Evolutionary conservation across 1,140 invertebrate species (phyloP).

Genomic region (Macrocentrus cingulum): DNA sequence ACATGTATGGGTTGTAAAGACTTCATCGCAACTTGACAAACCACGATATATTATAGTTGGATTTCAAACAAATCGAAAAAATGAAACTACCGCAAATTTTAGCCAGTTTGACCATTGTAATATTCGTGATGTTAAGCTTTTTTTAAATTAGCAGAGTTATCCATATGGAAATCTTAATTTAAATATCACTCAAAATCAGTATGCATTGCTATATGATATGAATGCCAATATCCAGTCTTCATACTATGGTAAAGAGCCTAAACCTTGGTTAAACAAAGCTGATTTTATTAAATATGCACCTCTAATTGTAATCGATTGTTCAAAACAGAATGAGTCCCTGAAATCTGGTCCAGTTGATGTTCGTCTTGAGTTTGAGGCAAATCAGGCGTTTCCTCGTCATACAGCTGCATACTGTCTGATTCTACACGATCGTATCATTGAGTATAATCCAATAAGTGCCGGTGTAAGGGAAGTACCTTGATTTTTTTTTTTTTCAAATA

Average conservation of each 20-base stretch:
- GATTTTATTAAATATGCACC: not conserved
- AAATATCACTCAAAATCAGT: conserved; percentile 24
- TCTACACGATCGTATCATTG: not conserved
- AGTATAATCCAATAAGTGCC: too few species aligned
- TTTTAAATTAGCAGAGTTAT: conserved; percentile 25
- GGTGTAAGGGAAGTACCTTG: too few species aligned
- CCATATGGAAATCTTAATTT: conserved; percentile 23
- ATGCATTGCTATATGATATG: conserved; percentile 23
- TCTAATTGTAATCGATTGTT: not conserved
- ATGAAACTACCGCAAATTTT: conserved; percentile 9
- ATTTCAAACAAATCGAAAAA: conserved; percentile 30
- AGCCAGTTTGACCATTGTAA: conserved; percentile 26
- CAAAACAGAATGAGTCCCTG: not conserved
- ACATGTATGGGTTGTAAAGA: conserved; percentile 35
- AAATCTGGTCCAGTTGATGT: not conserved
- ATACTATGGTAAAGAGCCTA: conserved; percentile 16
- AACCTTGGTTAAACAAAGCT: not conserved
- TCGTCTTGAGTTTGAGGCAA: conserved; percentile 2
- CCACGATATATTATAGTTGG: conserved; percentile 29
- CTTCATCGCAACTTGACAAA: conserved; percentile 18
- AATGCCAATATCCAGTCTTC: conserved; percentile 20
- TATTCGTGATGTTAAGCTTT: conserved; percentile 27
- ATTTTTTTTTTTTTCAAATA: too few species aligned
- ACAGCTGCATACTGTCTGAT: conserved; percentile 2
- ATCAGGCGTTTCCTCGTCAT: not conserved